phyloP scores from a whole-genome alignment of 2,888 invertebrate genomes.

The Notodonta dromedarius region DNA sequence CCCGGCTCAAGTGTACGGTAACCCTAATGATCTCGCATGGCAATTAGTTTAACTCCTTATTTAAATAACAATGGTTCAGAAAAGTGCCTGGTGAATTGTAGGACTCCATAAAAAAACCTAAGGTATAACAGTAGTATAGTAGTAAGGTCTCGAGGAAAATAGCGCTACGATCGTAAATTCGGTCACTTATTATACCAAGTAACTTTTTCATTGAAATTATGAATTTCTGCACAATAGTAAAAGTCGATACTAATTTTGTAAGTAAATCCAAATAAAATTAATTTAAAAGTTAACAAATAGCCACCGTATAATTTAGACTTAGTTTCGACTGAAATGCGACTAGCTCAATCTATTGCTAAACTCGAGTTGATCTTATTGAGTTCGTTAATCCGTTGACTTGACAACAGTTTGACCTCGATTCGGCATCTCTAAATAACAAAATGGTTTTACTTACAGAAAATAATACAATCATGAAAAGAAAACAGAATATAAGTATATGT shows the following conservation, averaged over 20 bases:
- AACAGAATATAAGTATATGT: too few species aligned
- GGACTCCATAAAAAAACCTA: neutral
- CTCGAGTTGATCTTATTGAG: conserved; percentile 1
- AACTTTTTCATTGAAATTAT: too few species aligned
- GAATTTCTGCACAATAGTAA: too few species aligned
- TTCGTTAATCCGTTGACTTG: conserved; percentile 5
- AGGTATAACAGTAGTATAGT: too few species aligned
- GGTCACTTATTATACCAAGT: too few species aligned
- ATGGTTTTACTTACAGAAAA: neutral
- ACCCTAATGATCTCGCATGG: too few species aligned
- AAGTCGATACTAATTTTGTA: neutral
- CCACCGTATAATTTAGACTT: neutral
- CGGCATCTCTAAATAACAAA: neutral
- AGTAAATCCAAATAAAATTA: neutral
- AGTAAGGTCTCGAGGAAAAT: too few species aligned
- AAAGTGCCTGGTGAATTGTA: neutral
- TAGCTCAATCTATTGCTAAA: neutral
- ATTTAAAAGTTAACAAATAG: neutral
- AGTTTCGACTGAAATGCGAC: conserved; percentile 1
- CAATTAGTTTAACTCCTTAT: neutral
- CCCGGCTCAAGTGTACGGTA: too few species aligned
- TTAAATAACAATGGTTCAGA: conserved; percentile 1
- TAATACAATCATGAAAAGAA: too few species aligned
- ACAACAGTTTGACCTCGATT: conserved; percentile 1
- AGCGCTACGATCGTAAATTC: too few species aligned